A percentile compares a stretch with the other conserved stretches of the same genome.
Conservation (phyloP, 1,140 invertebrate species). For the Drosophila melanica region DNA sequence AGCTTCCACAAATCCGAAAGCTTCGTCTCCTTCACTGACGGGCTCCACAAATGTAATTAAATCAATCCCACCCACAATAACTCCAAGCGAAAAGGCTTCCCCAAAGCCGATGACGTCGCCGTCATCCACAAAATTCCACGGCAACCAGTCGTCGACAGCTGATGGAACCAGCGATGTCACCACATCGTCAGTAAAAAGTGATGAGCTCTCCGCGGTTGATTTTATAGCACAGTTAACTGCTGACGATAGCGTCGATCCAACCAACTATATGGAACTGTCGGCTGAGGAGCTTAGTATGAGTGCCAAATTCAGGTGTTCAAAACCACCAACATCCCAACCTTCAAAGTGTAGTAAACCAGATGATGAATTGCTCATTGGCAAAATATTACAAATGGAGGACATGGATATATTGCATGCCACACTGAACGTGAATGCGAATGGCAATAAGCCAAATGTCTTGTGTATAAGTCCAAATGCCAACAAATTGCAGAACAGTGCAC, state of each 20-base stretch:
- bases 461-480: constrained; percentile 68
- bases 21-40: neutral
- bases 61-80: neutral
- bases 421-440: constrained; percentile 56
- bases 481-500: constrained; percentile 23
- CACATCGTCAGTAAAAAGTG: neutral
- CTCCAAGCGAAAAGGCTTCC: neutral
- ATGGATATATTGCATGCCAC: constrained; percentile 68
- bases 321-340: neutral
- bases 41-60: neutral
- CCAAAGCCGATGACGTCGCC: neutral
- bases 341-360: neutral
- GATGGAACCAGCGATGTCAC: neutral
- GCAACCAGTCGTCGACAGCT: neutral
- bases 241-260: constrained; percentile 31
- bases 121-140: neutral
- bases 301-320: constrained; percentile 44
- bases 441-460: constrained; percentile 54
- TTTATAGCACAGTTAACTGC: constrained; percentile 67
- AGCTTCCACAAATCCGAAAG: no score
- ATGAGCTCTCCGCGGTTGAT: constrained; percentile 66
- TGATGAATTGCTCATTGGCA: constrained; percentile 62
- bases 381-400: constrained; percentile 62
- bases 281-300: constrained; percentile 69
- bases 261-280: constrained; percentile 59